Conservation (phyloP, 2,113 vertebrate species). For the Psittacula cyanocephala region DNA sequence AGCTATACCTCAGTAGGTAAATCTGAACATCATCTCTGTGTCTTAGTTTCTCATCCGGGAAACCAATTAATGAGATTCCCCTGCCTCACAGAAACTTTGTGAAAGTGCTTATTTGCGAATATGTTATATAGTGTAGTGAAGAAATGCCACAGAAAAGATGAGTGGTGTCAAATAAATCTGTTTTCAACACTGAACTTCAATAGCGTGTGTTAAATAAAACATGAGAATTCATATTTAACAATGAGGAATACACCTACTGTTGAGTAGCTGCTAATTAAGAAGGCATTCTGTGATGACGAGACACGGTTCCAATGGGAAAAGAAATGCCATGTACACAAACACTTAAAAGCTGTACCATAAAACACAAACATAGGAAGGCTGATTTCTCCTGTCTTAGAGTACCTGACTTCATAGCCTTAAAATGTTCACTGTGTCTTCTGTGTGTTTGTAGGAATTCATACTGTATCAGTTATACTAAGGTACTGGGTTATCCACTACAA, state of each 20-base stretch:
- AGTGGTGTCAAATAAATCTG: neutral
- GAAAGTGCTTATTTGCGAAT: neutral
- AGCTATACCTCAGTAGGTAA: neutral
- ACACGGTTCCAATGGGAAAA: neutral
- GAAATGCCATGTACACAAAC: neutral
- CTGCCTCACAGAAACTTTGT: neutral
- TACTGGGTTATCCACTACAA: neutral
- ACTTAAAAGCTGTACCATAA: neutral
- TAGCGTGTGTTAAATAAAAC: conserved; percentile 32
- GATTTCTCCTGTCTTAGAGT: neutral
- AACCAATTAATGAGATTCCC: neutral
- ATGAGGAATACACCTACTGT: neutral
- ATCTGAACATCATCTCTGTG: neutral
- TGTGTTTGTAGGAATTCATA: neutral
- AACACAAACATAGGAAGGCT: neutral
- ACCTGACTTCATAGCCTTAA: neutral
- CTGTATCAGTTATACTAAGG: neutral
- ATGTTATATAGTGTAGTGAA: neutral
- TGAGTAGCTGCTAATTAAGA: conserved; percentile 28
- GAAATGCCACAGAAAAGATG: neutral
- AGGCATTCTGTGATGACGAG: neutral
- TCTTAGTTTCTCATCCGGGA: neutral
- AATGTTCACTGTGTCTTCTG: neutral
- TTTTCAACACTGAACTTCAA: conserved; percentile 22
- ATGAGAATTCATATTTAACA: conserved; percentile 12